Evolutionary conservation across 2,113 vertebrate species (phyloP).

Genomic region (Poecilia latipinna): DNA sequence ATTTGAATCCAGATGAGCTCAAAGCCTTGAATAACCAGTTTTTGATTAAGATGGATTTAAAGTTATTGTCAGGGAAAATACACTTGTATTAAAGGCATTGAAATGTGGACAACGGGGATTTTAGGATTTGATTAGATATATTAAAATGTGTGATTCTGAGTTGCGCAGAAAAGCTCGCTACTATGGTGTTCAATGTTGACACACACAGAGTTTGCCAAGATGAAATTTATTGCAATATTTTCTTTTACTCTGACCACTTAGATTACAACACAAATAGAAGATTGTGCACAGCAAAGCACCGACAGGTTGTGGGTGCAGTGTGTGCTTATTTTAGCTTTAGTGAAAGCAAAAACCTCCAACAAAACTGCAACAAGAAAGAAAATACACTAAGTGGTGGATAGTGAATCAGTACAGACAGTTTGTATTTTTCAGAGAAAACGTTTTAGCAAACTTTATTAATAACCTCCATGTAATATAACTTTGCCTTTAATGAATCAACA

Average conservation of each 20-base stretch:
- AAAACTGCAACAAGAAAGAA: neutral
- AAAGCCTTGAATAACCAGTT: neutral
- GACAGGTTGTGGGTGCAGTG: neutral
- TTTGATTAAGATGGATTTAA: neutral
- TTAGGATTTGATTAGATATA: neutral
- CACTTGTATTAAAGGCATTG: no score
- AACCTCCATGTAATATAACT: neutral
- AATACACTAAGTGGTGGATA: neutral
- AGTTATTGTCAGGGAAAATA: no score
- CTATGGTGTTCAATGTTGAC: neutral
- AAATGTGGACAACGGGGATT: no score
- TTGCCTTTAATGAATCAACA: constrained; percentile 14
- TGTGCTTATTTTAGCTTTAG: neutral
- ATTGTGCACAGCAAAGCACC: neutral
- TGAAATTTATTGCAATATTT: neutral
- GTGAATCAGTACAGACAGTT: no score
- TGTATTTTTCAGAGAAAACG: neutral
- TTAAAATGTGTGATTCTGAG: neutral
- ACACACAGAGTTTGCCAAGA: neutral
- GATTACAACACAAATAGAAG: no score
- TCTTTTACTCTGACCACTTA: neutral
- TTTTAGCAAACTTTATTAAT: constrained; percentile 17
- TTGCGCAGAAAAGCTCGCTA: neutral
- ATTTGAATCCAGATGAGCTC: neutral
- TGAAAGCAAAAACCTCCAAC: neutral